Evolutionary conservation across 2,797 vertebrate species (phyloP).

Genomic region (Paedocypris micromegethes): DNA sequence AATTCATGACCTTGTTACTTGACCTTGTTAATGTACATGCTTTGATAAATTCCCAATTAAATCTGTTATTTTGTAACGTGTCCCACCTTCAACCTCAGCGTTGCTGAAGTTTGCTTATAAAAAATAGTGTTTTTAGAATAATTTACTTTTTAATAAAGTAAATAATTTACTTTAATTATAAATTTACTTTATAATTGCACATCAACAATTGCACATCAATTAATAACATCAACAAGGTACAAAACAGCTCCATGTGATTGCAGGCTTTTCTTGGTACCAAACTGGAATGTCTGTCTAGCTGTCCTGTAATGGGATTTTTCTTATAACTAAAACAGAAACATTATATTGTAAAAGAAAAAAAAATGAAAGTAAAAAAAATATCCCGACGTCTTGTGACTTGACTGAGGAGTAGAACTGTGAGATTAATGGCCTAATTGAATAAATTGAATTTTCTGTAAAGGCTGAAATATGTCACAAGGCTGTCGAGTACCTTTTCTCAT

Average conservation of each 20-base stretch:
- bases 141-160: no score
- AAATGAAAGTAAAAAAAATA: neutral
- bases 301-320: conserved; percentile 13
- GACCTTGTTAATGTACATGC: no score
- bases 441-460: conserved; percentile 49
- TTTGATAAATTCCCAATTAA: no score
- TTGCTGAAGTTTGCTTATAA: no score
- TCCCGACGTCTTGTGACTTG: conserved; percentile 13
- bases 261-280: neutral
- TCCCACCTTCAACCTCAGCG: no score
- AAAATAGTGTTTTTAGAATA: no score
- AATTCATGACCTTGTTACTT: no score
- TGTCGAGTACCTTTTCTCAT: conserved; percentile 41
- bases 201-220: no score
- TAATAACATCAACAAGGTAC: no score
- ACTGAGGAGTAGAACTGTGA: conserved; percentile 22
- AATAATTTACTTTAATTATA: no score
- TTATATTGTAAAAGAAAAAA: conserved; percentile 16
- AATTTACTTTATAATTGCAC: no score
- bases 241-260: neutral
- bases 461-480: conserved; percentile 43
- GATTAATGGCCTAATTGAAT: conserved; percentile 46
- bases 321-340: conserved; percentile 36
- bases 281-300: neutral
- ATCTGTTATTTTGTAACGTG: no score